Evolutionary conservation across 2,888 invertebrate genomes (phyloP), one percentile per base, ranked within the genome.

Genomic region (Andrena marginata): DNA sequence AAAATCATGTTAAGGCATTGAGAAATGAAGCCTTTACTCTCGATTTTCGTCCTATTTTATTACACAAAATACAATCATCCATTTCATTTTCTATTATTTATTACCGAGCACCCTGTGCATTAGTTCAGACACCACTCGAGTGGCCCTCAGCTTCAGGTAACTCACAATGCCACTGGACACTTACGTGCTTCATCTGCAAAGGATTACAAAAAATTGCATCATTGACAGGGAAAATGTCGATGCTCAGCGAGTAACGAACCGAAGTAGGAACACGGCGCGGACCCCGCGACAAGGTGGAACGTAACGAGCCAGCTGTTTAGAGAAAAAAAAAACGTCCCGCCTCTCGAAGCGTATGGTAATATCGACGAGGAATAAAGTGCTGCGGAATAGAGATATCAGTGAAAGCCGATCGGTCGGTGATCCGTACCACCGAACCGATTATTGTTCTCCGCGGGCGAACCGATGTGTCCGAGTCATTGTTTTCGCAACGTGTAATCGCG

Each of bases 301-400:
- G 77, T 82, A 86, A 84, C 60, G 82, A 84, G 84, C 71, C 54
- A 29, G 26, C 48, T 26, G 76, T 13, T n/a, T 48, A 65, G 64
- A 65, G 64, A 80, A 84, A 84, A 84, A 80, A 84, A 84, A 84
- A 79, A 48, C 77, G 4, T 33, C 26, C 23, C 8, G 48, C 68
- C 78, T 78, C 68, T 78, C 68, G 26, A 56, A 75, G 77, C 74
- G 77, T 77, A 83, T 71, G 84, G 86, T 88, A 87, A 87, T 88
- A 85, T 85, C 70, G 67, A 62, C 80, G 65, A 59, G 62, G 78
- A 80, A 74, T 78, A 82, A 80, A 82, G 71, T 42, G 26, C 68
- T 10, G 26, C 8, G 67, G 82, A 78, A 80, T 86, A 80, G 76
- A 85, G 80, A 86, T 88, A 87, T 85, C 87, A 88, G 86, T 87